phyloP scores from a whole-genome alignment of 2,797 vertebrate species.

The Chelonia mydas region DNA sequence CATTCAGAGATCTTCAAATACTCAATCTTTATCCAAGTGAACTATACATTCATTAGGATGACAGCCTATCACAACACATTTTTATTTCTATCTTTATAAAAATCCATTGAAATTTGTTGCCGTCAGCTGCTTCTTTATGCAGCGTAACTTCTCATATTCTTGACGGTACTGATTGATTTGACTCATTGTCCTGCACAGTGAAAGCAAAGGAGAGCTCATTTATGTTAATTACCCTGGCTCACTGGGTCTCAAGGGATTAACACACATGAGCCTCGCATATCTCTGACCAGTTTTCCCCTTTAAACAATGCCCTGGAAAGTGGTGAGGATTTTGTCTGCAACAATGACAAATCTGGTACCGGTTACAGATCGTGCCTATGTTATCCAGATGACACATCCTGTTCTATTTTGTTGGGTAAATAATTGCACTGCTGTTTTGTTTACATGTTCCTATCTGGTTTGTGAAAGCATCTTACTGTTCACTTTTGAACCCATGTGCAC shows the following conservation, averaged over 20 bases:
- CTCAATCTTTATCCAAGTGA: slow-evolving; percentile 44
- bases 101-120: slow-evolving; percentile 60
- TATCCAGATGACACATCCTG: neutral
- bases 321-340: neutral
- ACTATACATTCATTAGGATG: slow-evolving; percentile 36
- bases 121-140: slow-evolving; percentile 67
- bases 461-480: fast-evolving
- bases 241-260: neutral
- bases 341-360: neutral
- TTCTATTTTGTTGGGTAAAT: neutral
- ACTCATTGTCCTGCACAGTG: slow-evolving; percentile 23
- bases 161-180: slow-evolving; percentile 58
- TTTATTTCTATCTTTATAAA: slow-evolving; percentile 32
- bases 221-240: slow-evolving; percentile 15
- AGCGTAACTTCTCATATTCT: slow-evolving; percentile 21
- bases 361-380: neutral
- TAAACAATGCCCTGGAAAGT: neutral
- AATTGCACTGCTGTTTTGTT: neutral
- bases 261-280: neutral
- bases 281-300: slow-evolving; percentile 3
- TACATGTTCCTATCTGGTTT: neutral
- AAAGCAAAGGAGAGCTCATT: slow-evolving; percentile 5
- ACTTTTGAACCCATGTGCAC: neutral
- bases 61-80: slow-evolving; percentile 37
- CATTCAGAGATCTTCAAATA: slow-evolving; percentile 29